Percentiles rank a stretch among this genome's conserved stretches.
These are phyloP conservation scores for Hyles vespertilio DNA, from an alignment of 1,140 invertebrate species.

Conservation along the genomic window DNA sequence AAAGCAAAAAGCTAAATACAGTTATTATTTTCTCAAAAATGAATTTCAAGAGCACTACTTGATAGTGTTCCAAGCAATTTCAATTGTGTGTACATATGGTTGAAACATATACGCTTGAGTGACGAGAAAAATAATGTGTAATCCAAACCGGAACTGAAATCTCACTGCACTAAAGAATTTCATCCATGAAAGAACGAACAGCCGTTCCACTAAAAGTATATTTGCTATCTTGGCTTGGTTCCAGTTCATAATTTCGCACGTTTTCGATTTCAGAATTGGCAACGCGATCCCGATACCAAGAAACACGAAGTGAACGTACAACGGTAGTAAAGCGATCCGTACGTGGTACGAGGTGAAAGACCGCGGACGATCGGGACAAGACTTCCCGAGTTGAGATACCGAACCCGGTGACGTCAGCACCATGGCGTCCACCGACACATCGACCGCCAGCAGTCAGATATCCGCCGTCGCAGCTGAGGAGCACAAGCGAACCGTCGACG, in stretches of 20 bases:
- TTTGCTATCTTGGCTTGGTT: constrained; percentile 12
- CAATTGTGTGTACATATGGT: not conserved
- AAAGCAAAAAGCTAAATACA: no score
- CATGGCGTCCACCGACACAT: constrained; percentile 70
- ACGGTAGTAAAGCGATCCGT: constrained; percentile 31
- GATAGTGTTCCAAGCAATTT: not conserved
- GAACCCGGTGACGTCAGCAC: constrained; percentile 56
- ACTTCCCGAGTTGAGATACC: constrained; percentile 43
- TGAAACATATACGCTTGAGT: not conserved
- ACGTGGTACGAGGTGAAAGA: constrained; percentile 51
- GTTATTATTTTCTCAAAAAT: no score
- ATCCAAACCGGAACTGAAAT: not conserved
- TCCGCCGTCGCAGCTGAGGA: constrained; percentile 51
- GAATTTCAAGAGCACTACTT: no score
- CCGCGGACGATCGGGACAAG: constrained; percentile 62
- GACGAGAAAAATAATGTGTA: not conserved
- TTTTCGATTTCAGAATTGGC: constrained; percentile 48
- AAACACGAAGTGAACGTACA: constrained; percentile 24
- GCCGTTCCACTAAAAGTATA: not conserved
- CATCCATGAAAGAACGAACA: not conserved
- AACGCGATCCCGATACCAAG: constrained; percentile 21
- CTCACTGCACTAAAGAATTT: not conserved
- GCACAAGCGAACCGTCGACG: constrained; percentile 68
- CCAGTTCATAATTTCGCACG: constrained; percentile 17
- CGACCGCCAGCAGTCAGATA: constrained; percentile 65